Percentiles rank a stretch among this genome's conserved stretches.
phyloP scores from a whole-genome alignment of 2,888 invertebrate species.

The Opisthograptis luteolata region DNA sequence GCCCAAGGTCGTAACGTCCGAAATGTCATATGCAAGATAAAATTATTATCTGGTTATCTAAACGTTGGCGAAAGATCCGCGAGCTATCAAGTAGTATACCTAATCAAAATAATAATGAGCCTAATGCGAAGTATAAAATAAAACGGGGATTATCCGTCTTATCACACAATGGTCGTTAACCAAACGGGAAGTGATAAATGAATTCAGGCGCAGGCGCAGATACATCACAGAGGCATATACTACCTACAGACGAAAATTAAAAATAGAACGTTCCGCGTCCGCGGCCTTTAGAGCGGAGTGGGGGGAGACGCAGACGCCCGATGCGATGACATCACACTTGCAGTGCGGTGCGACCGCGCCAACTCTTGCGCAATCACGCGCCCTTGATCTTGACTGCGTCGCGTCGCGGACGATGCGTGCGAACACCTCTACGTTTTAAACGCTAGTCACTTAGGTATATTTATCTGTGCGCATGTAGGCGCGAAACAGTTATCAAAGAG shows the following conservation, averaged over 20 bases:
- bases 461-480: constrained; percentile 75
- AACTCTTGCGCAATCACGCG: constrained; percentile 82
- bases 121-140: neutral
- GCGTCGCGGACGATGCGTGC: constrained; percentile 80
- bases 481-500: constrained; percentile 68
- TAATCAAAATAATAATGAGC: neutral
- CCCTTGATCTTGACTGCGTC: constrained; percentile 85
- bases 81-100: neutral
- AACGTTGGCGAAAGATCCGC: constrained; percentile 4
- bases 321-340: constrained; percentile 83
- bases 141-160: neutral
- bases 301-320: constrained; percentile 64
- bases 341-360: constrained; percentile 80
- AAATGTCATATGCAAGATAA: constrained; percentile 28
- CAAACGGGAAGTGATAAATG: constrained; percentile 33
- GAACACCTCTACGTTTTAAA: constrained; percentile 63
- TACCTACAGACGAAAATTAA: constrained; percentile 49
- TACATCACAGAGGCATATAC: constrained; percentile 25
- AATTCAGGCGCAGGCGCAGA: constrained; percentile 10
- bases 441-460: constrained; percentile 71
- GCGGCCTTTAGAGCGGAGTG: constrained; percentile 65
- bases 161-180: constrained; percentile 1
- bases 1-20: constrained; percentile 27
- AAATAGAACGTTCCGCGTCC: constrained; percentile 76
- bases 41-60: constrained; percentile 7